A percentile compares a stretch with the other conserved stretches of the same genome.
phyloP scores from a whole-genome alignment of 2,888 invertebrate species.

The Drosophila antonietae region DNA sequence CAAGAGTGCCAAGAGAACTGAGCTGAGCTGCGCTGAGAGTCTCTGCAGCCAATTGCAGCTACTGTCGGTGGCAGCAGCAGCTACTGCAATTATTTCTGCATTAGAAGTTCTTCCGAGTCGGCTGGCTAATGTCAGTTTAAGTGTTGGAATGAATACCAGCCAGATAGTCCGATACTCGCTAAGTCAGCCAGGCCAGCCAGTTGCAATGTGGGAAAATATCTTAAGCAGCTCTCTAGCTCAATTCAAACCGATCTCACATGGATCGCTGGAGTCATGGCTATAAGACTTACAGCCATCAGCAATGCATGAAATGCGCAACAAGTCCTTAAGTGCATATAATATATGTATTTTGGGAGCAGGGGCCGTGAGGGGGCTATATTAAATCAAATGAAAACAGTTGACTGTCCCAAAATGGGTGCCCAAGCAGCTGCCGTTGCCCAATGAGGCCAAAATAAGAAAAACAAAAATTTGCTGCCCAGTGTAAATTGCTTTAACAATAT shows the following conservation, averaged over 20 bases:
- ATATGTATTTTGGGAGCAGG: conserved; percentile 22
- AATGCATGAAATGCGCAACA: conserved; percentile 65
- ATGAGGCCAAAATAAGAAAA: conserved; percentile 37
- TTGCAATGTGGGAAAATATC: conserved; percentile 68
- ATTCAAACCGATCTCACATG: conserved; percentile 26
- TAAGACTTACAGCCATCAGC: conserved; percentile 42
- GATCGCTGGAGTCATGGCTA: conserved; percentile 6
- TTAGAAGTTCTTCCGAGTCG: conserved; percentile 63
- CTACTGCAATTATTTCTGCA: conserved; percentile 78
- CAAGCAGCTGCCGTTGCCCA: conserved; percentile 59
- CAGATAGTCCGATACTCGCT: conserved; percentile 10
- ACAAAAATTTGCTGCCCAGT: conserved; percentile 2
- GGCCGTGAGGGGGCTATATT: conserved; percentile 8
- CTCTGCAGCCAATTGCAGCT: conserved; percentile 32
- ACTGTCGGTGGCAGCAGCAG: conserved; percentile 34
- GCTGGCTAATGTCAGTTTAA: conserved; percentile 78
- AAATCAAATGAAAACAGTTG: conserved; percentile 43
- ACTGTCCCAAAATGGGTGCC: conserved; percentile 62
- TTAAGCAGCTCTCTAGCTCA: conserved; percentile 14
- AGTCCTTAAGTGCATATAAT: conserved; percentile 66
- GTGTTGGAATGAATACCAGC: conserved; percentile 70
- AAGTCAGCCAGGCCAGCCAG: conserved; percentile 22
- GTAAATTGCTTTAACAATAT: conserved; percentile 18
- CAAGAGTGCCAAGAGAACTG: conserved; percentile 16
- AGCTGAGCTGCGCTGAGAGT: conserved; percentile 8